phyloP scores from a whole-genome alignment of 2,888 invertebrate species.

The Phyto melanocephala region DNA sequence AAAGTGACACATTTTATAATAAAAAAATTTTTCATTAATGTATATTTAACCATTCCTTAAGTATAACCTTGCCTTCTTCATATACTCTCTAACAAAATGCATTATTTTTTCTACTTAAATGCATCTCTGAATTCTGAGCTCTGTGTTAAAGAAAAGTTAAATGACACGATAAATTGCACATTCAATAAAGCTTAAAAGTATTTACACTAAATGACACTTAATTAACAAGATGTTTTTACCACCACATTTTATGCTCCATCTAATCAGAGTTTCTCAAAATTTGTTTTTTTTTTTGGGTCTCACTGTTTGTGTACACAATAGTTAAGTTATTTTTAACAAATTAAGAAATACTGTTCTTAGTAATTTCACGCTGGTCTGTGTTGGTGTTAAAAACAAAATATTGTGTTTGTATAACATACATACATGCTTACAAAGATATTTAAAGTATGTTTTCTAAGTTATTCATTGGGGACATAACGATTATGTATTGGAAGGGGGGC shows the following conservation, averaged over 20 bases:
- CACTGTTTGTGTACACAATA: no score
- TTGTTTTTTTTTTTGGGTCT: no score
- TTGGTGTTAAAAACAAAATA: background rate
- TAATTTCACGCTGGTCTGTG: background rate
- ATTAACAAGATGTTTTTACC: background rate
- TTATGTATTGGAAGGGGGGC: no score
- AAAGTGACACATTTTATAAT: no score
- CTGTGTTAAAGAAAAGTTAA: background rate
- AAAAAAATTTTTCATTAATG: no score
- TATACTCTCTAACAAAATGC: no score
- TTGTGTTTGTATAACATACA: background rate
- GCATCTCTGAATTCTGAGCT: no score
- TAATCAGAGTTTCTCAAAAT: background rate
- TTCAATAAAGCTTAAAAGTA: background rate
- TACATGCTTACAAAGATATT: no score
- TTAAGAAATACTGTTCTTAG: background rate
- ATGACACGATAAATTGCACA: background rate
- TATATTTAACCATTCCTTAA: no score
- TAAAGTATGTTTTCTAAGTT: background rate
- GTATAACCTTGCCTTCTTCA: no score
- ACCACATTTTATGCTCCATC: background rate
- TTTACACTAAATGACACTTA: slow-evolving; percentile 11
- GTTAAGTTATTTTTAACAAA: background rate
- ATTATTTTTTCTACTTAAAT: no score
- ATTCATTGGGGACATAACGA: background rate